Evolutionary conservation across 2,113 vertebrate genomes (phyloP).

Genomic region (Psittacus erithacus): DNA sequence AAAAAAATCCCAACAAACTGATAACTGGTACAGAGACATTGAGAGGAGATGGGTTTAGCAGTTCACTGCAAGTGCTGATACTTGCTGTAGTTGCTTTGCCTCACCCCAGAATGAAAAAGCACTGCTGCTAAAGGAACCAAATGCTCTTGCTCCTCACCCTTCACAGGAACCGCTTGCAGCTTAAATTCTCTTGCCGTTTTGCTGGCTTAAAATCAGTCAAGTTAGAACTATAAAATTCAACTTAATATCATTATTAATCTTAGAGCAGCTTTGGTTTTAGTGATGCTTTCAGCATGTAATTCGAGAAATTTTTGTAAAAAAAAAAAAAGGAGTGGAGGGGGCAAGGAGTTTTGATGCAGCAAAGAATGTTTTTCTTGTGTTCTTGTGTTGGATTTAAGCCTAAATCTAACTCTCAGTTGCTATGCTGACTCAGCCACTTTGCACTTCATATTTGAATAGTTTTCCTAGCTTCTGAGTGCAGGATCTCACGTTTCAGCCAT

Average conservation of each 20-base stretch:
- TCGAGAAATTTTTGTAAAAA: constrained; percentile 17
- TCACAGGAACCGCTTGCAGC: rapidly evolving
- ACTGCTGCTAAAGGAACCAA: background rate
- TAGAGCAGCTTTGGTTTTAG: background rate
- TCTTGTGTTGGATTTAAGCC: constrained; percentile 40
- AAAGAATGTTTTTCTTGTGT: constrained; percentile 19
- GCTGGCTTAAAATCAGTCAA: background rate
- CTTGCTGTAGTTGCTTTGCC: background rate
- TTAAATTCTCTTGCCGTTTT: background rate
- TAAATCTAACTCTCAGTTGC: constrained; percentile 24
- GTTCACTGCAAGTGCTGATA: background rate
- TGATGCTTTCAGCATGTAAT: constrained; percentile 27
- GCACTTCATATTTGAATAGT: constrained; percentile 31
- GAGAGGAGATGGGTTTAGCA: background rate
- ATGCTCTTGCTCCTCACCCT: background rate
- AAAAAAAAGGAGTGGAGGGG: background rate
- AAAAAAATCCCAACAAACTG: background rate
- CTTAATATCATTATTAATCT: constrained; percentile 22
- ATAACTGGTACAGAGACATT: background rate
- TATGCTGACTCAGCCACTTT: constrained; percentile 74
- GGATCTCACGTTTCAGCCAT: constrained; percentile 32
- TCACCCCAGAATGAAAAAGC: background rate
- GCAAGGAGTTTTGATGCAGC: constrained; percentile 16
- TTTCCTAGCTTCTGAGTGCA: constrained; percentile 21
- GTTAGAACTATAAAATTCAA: background rate